Evolutionary conservation across 2,797 vertebrate genomes (phyloP).

Genomic region (Cephalopachus bancanus): DNA sequence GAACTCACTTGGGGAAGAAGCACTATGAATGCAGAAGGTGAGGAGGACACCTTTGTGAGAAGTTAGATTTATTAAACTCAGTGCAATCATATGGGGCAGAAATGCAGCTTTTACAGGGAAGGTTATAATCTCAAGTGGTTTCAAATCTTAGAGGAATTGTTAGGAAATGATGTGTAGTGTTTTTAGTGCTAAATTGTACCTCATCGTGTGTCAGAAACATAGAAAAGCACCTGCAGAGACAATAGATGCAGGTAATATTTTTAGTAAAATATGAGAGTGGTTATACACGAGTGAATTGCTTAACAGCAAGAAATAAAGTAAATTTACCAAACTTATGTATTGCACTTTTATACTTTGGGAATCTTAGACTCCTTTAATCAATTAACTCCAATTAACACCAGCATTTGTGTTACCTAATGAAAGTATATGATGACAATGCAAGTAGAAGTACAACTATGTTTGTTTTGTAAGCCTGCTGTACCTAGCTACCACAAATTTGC

Average conservation of each 20-base stretch:
- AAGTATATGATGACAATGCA: not conserved
- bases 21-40: not conserved
- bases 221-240: not conserved
- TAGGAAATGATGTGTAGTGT: not conserved
- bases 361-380: not conserved
- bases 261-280: not conserved
- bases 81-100: not conserved
- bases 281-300: not conserved
- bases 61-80: not conserved
- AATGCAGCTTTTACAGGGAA: not conserved
- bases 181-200: not conserved
- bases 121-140: not conserved
- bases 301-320: not conserved
- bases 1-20: slow-evolving; percentile 43
- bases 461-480: not conserved
- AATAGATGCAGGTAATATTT: not conserved
- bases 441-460: not conserved
- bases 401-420: not conserved
- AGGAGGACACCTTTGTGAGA: slow-evolving; percentile 36
- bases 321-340: not conserved
- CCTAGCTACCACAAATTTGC: not conserved
- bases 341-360: slow-evolving; percentile 16
- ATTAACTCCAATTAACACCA: not conserved
- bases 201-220: not conserved
- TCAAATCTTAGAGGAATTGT: not conserved